Evolutionary conservation across 2,797 vertebrate species (phyloP), one percentile per base, ranked within the genome.

Genomic region (Sphaeramia orbicularis): DNA sequence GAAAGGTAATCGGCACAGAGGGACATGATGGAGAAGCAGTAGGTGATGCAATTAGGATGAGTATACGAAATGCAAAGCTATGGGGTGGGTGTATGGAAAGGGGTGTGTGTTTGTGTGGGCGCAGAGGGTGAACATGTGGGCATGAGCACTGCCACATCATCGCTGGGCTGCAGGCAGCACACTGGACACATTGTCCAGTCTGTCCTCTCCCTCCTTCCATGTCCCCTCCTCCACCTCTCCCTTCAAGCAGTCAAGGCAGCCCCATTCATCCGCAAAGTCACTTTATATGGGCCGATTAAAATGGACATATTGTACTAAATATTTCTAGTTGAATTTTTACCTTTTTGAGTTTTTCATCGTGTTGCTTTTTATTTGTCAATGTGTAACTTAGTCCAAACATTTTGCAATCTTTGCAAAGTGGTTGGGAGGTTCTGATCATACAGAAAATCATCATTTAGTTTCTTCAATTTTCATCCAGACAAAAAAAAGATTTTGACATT

Each of bases 61-160:
- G 24, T n/a, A 27, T 13, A 52, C 19, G 52, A 15, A 52, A 45
- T 42, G 19, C 55, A 30, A 21, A 68, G 35, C 42, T 12, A 27
- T 42, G 53, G 59, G 53, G 32, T 76, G 72, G 67, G 51, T 67
- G 73, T 18, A 52, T 18, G 59, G 50, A 42, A 56, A 54, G 60
- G 61, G 63, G 24, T 27, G 24, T 27, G 24, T 27, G 24, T 32
- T 6, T 69, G 81, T 69, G 73, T 71, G 67, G 76, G 68, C 66
- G 72, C 74, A 83, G 65, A 78, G 81, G 80, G 78, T 32, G 40
- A 81, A 54, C 53, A 49, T 79, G 84, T 79, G 84, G 82, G 84
- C 65, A 78, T 0, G 51, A 88, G 74, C 72, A 70, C 32, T 91
- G 92, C 92, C 91, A 93, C 93, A 92, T 94, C 92, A 93, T 90